These are phyloP conservation scores for Takifugu flavidus DNA, from an alignment of 2,113 vertebrate genomes.

Conservation along the genomic window DNA sequence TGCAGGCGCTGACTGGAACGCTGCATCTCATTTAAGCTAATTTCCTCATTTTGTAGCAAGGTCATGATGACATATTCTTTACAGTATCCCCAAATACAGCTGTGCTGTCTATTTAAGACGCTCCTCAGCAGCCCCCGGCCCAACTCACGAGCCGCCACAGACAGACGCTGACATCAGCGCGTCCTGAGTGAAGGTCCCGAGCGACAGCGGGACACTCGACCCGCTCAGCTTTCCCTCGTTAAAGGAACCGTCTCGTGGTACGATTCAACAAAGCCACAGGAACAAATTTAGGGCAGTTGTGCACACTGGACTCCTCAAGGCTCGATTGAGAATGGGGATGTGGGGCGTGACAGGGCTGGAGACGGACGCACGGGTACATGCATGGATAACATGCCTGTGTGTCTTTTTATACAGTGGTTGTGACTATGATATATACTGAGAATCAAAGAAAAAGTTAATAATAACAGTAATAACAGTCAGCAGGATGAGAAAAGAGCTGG, in stretches of 20 bases:
- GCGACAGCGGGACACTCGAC: constrained; percentile 26
- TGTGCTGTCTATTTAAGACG: constrained; percentile 34
- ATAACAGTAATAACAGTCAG: constrained; percentile 60
- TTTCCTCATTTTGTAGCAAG: constrained; percentile 32
- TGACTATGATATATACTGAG: constrained; percentile 37
- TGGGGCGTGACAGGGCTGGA: constrained; percentile 48
- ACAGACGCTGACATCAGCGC: constrained; percentile 44
- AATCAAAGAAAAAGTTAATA: constrained; percentile 50
- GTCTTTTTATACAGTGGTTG: constrained; percentile 13
- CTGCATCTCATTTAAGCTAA: constrained; percentile 34
- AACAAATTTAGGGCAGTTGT: constrained; percentile 76
- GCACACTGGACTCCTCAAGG: constrained; percentile 73
- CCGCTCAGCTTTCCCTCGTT: constrained; percentile 28
- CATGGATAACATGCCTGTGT: constrained; percentile 22
- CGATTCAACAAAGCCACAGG: constrained; percentile 40
- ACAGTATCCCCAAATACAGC: constrained; percentile 25
- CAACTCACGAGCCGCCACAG: constrained; percentile 33
- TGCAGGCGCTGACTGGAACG: constrained; percentile 31
- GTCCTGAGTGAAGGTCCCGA: constrained; percentile 29
- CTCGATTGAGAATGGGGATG: constrained; percentile 46
- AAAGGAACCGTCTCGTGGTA: constrained; percentile 44
- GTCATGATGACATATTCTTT: constrained; percentile 27
- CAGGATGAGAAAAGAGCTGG: constrained; percentile 45
- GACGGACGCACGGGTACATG: constrained; percentile 54
- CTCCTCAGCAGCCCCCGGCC: constrained; percentile 64